Evolutionary conservation across 2,888 invertebrate genomes (phyloP).

Genomic region (Caenorhabditis panamensis): DNA sequence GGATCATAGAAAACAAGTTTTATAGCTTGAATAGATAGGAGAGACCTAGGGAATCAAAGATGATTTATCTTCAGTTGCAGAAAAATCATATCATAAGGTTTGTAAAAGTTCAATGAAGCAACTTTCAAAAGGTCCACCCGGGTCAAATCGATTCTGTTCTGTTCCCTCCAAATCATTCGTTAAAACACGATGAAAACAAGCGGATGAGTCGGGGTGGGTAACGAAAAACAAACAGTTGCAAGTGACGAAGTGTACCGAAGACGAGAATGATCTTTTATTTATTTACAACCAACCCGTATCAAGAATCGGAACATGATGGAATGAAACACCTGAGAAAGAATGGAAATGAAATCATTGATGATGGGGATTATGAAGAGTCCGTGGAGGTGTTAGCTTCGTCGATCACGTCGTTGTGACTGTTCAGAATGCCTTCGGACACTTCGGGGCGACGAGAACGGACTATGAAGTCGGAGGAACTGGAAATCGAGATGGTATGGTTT

Average conservation of each 20-base stretch:
- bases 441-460: conserved; percentile 44
- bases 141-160: too few species aligned
- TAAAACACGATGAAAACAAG: too few species aligned
- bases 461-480: conserved; percentile 32
- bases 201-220: neutral
- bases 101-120: too few species aligned
- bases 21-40: neutral
- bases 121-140: too few species aligned
- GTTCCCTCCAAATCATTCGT: too few species aligned
- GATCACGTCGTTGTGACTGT: conserved; percentile 59
- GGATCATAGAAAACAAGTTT: neutral
- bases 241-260: too few species aligned
- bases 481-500: too few species aligned
- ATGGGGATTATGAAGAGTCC: neutral
- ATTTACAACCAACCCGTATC: conserved; percentile 8
- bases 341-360: neutral
- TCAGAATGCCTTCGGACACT: conserved; percentile 48
- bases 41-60: conserved; percentile 6
- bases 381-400: conserved; percentile 25
- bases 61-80: neutral
- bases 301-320: neutral
- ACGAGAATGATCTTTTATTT: neutral
- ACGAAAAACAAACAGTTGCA: conserved; percentile 17
- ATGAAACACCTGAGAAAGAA: neutral
- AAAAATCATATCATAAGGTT: too few species aligned